Percentiles rank a stretch among this genome's conserved stretches.
Conservation (phyloP, 1,140 invertebrate species). For the Eufriesea mexicana region DNA sequence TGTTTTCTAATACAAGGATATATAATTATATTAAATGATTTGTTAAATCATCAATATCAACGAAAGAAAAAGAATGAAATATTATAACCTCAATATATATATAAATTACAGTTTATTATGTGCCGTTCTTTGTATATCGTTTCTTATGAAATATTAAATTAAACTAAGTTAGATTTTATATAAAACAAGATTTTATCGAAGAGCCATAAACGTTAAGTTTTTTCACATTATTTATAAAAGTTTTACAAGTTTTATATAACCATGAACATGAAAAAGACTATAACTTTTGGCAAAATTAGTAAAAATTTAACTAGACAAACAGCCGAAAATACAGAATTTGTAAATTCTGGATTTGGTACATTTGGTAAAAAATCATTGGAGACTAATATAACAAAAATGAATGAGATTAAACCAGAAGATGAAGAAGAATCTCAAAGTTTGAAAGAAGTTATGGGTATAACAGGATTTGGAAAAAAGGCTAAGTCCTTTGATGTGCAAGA, state of each 20-base stretch:
- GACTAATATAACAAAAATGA: constrained; percentile 82
- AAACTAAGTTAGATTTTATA: background rate
- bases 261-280: constrained; percentile 76
- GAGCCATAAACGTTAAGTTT: too few relatives aligned
- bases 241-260: background rate
- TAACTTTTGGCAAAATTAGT: constrained; percentile 84
- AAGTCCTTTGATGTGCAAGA: constrained; percentile 88
- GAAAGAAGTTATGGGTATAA: constrained; percentile 89
- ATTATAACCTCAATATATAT: constrained; percentile 11
- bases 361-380: constrained; percentile 82
- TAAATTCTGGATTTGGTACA: constrained; percentile 84
- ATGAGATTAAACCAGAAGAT: constrained; percentile 84
- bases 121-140: too few relatives aligned
- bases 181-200: background rate
- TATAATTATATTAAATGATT: background rate
- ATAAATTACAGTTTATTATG: too few relatives aligned
- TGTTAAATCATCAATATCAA: background rate
- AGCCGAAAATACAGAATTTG: constrained; percentile 60
- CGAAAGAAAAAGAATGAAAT: background rate
- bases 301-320: constrained; percentile 67
- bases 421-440: constrained; percentile 87
- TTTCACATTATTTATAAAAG: background rate
- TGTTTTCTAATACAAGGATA: background rate
- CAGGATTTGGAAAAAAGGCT: constrained; percentile 90
- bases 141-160: background rate